phyloP scores from a whole-genome alignment of 2,888 invertebrate species.

The Argynnis bischoffii region DNA sequence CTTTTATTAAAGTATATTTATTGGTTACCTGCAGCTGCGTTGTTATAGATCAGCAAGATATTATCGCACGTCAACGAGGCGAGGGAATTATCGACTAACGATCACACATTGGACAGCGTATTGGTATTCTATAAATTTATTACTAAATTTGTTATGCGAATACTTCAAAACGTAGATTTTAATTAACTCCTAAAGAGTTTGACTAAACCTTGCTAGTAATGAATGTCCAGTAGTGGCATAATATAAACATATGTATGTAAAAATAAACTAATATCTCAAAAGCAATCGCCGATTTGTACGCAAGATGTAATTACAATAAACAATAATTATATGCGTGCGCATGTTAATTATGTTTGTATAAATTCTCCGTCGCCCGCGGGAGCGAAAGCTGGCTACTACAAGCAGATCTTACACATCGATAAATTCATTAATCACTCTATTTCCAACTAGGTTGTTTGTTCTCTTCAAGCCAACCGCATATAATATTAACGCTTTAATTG shows the following conservation, averaged over 20 bases:
- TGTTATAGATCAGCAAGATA: conserved; percentile 21
- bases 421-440: conserved; percentile 64
- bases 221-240: not conserved
- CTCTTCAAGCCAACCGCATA: conserved; percentile 41
- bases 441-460: conserved; percentile 45
- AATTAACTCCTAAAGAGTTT: no score
- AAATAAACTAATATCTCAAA: conserved; percentile 13
- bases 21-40: conserved; percentile 14
- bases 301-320: conserved; percentile 31
- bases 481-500: conserved; percentile 46
- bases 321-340: conserved; percentile 37
- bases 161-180: no score
- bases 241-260: conserved; percentile 4
- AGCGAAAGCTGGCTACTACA: conserved; percentile 62
- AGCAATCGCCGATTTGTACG: conserved; percentile 12
- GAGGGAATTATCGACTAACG: conserved; percentile 28
- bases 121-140: not conserved
- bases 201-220: not conserved
- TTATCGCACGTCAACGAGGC: conserved; percentile 26
- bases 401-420: conserved; percentile 56
- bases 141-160: no score
- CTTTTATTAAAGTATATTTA: no score
- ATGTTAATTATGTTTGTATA: conserved; percentile 44
- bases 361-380: conserved; percentile 56
- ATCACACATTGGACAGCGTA: conserved; percentile 16